Base-by-base conservation (phyloP, 2,113 vertebrate species). In the Meles meles region DNA sequence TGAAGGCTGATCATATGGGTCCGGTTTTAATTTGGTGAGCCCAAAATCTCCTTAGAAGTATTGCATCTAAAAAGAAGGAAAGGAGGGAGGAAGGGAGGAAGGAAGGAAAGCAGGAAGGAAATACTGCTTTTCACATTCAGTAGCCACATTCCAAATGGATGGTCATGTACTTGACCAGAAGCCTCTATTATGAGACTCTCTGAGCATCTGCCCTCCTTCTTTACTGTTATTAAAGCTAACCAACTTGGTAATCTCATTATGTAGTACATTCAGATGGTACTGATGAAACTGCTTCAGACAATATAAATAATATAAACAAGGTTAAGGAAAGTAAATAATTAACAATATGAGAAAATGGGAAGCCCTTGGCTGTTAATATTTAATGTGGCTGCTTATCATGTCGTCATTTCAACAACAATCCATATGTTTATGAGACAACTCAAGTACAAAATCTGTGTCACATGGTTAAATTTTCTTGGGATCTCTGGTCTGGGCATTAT, bases 401-500 rank as follows among this genome's bases (percentile, higher is more conserved):
- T 61, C 27, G 69, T 67, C 83, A n/a, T 74, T 90, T 92, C 57
- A 89, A 89, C 39, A 96, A 76, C 47, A 94, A 65, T 88, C 97
- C 94, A 34, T 90, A 79, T 10, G 76, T 89, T 96, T 80, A 47
- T 88, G 94, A 98, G 76, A 63, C 52, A 82, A 31, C 3, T 87
- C 8, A 81, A 98, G 93, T 7, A 76, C 21, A 93, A 97, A 90
- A 94, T 63, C 27, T 72, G 77, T 93, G 59, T 92, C 0, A 85
- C 25, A 63, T 96, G 42, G 57, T 74, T 93, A 44, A 61, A 86
- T 97, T 96, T 95, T 96, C 80, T 96, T 77, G 90, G 92, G 81
- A 91, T 88, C 59, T 88, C 83, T 71, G 65, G 59, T 21, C 29
- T 71, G 88, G 90, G 14, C 15, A 69, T 94, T 96, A 81, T 98